phyloP scores from a whole-genome alignment of 2,113 vertebrate species.

The Rhadina sibilatrix region DNA sequence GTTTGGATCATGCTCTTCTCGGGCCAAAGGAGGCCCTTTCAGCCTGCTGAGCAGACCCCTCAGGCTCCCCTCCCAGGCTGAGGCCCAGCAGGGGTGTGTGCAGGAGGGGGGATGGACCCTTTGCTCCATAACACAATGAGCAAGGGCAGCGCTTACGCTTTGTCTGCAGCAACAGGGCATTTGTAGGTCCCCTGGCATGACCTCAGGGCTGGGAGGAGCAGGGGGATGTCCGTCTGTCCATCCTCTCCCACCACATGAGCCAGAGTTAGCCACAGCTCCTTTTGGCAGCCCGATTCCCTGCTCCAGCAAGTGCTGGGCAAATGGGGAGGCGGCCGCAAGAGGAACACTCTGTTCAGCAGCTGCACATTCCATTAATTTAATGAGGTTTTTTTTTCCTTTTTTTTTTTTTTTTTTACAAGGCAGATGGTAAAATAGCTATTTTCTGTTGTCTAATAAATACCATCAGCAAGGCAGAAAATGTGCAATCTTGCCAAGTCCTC shows the following conservation, averaged over 20 bases:
- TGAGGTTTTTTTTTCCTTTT: slow-evolving; percentile 12
- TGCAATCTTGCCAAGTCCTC: slow-evolving; percentile 55
- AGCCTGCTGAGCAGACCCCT: neutral
- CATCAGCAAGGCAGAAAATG: slow-evolving; percentile 68
- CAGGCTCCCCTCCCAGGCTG: neutral
- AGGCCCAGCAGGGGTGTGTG: neutral
- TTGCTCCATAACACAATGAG: fast-evolving
- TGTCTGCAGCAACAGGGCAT: fast-evolving
- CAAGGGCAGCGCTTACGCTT: neutral
- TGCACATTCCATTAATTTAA: slow-evolving; percentile 70
- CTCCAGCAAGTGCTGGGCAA: neutral
- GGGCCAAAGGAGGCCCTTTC: neutral
- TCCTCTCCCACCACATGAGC: neutral
- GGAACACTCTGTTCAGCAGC: slow-evolving; percentile 67
- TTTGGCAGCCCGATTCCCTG: neutral
- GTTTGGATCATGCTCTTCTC: neutral
- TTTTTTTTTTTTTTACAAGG: slow-evolving; percentile 29
- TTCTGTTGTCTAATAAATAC: slow-evolving; percentile 72
- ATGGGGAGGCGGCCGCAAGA: neutral
- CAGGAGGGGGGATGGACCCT: neutral
- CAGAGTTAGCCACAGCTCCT: neutral
- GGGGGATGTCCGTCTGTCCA: neutral
- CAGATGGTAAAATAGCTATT: slow-evolving; percentile 73
- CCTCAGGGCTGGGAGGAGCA: neutral
- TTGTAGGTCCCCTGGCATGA: neutral